Evolutionary conservation across 2,797 vertebrate genomes (phyloP).

Genomic region (Acrocephalus scirpaceus): DNA sequence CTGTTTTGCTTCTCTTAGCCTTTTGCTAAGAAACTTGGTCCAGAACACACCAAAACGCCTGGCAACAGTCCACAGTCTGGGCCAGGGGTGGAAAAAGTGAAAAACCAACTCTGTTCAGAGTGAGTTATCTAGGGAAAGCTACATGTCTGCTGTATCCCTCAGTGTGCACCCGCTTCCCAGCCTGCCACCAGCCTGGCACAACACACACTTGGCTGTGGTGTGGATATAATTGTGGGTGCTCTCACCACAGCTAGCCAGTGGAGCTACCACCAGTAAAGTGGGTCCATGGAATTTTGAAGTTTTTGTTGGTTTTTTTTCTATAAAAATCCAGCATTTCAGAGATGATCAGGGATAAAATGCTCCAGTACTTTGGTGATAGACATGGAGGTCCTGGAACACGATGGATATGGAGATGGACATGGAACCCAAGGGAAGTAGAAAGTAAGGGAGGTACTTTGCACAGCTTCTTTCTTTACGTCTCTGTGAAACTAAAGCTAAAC

Average conservation of each 20-base stretch:
- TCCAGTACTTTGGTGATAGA: not conserved
- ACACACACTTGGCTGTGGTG: fast-evolving
- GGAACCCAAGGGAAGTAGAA: not conserved
- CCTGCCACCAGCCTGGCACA: not conserved
- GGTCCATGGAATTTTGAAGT: not conserved
- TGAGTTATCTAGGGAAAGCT: not conserved
- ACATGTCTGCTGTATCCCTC: not conserved
- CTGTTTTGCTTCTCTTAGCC: constrained; percentile 45
- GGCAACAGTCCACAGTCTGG: not conserved
- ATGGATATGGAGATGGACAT: no score
- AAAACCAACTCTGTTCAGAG: not conserved
- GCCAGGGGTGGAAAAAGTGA: not conserved
- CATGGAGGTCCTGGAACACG: fast-evolving
- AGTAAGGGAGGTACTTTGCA: not conserved
- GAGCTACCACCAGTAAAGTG: not conserved
- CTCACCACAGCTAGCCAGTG: not conserved
- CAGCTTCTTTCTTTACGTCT: not conserved
- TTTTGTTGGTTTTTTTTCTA: not conserved
- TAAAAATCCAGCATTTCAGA: not conserved
- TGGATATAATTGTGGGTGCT: not conserved
- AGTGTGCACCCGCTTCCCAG: not conserved
- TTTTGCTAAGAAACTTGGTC: not conserved
- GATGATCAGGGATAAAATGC: not conserved
- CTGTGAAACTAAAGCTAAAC: not conserved
- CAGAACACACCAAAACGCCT: not conserved